Conservation (phyloP, 2,888 invertebrate genomes). For the Cryptocephalus primarius region DNA sequence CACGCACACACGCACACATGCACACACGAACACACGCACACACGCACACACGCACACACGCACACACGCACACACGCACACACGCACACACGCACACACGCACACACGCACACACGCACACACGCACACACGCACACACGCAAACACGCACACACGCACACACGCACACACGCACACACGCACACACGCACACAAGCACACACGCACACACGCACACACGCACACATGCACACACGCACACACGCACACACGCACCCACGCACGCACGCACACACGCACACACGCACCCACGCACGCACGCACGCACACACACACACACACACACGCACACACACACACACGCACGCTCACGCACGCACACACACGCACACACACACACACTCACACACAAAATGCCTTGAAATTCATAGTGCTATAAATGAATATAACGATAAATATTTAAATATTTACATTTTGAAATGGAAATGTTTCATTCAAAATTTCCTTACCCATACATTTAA, state of each 20-base stretch:
- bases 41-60: background rate
- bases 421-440: no score
- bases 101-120: background rate
- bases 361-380: background rate
- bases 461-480: no score
- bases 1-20: background rate
- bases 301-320: background rate
- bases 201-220: background rate
- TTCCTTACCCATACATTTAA: no score
- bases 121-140: conserved; percentile 1
- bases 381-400: no score
- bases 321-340: conserved; percentile 1
- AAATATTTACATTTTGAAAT: no score
- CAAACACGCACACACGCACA: background rate
- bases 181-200: conserved; percentile 1
- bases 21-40: background rate
- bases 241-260: background rate
- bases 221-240: background rate
- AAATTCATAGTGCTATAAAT: no score
- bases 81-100: background rate
- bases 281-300: background rate
- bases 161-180: conserved; percentile 1
- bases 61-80: background rate
- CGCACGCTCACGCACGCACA: background rate
- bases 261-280: conserved; percentile 1